Base-by-base conservation (phyloP, 2,797 vertebrate species). In the Megalops cyprinoides region DNA sequence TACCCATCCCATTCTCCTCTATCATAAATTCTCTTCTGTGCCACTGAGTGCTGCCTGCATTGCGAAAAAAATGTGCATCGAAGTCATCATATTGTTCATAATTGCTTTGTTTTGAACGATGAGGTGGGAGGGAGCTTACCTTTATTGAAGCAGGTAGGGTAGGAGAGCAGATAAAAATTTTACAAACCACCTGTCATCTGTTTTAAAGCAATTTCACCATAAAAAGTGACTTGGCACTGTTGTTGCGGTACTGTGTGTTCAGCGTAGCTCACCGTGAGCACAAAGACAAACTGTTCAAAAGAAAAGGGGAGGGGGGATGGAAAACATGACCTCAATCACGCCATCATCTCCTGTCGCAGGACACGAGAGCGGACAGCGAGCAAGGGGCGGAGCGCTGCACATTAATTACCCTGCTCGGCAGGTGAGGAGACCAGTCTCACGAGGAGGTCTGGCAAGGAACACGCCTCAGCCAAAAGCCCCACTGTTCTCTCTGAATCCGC, bases 401-500 rank as follows among this genome's bases (percentile, higher is more conserved):
- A 74, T 73, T 79, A 74, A 74, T 79, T 56, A 53, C 48, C 51
- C 12, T 8, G 51, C 67, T 20, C 67, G 39, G 67, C 67, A n/a
- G 67, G 67, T 44, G 67, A 71, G 44, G 67, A 4, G 31, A n/a
- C 23, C 20, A 25, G 12, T 44, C 67, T 71, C n/a, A 4, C 8
- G 20, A 71, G 67, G 67, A 44, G 67, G 37, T 39, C 67, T 71
- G 67, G 67, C 39, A 4, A 4, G 23, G 39, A n/a, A 18, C 39
- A 67, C 6, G 20, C 39, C 67, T 37, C 25, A 31, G 58, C 58
- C 58, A 62, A 37, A 37, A 65, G 65, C n/a, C 20, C 20, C 67
- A 4, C 37, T 44, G 39, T 71, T 44, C 39, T 44, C 9, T 44
- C 67, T n/a, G 39, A 71, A 10, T 23, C 18, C 20, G 18, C 20